A percentile compares a stretch with the other conserved stretches of the same genome.
phyloP scores from a whole-genome alignment of 2,113 vertebrate species.

The Oncorhynchus nerka region DNA sequence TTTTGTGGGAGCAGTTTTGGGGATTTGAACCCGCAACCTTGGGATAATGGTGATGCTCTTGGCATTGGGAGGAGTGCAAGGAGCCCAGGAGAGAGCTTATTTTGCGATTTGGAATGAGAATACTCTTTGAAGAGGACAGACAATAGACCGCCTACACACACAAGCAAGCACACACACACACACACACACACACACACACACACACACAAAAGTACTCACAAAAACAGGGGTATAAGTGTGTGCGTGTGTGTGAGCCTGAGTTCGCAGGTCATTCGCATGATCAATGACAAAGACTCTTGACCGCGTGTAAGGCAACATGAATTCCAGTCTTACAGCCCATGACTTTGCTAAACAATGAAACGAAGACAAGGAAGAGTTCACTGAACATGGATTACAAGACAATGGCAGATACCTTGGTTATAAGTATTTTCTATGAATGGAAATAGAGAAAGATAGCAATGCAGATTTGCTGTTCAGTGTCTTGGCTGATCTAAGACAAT shows the following conservation, averaged over 20 bases:
- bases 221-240: not conserved
- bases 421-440: not conserved
- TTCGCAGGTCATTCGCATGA: not conserved
- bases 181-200: slow-evolving; percentile 2
- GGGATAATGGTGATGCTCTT: slow-evolving; percentile 1
- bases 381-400: too few relatives aligned
- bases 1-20: not conserved
- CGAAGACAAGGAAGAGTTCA: not conserved
- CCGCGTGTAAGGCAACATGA: not conserved
- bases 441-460: not conserved
- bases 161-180: not conserved
- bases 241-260: not conserved
- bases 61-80: not conserved
- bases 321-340: not conserved
- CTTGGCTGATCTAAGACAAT: not conserved
- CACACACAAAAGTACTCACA: not conserved
- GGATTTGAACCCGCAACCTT: slow-evolving; percentile 39
- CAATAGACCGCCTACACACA: slow-evolving; percentile 32
- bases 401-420: not conserved
- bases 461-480: not conserved
- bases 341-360: not conserved
- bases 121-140: slow-evolving; percentile 7
- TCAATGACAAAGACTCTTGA: not conserved
- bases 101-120: slow-evolving; percentile 28
- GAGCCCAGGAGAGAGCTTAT: slow-evolving; percentile 35